phyloP scores from a whole-genome alignment of 2,113 vertebrate species.

The Stigmatopora argus region DNA sequence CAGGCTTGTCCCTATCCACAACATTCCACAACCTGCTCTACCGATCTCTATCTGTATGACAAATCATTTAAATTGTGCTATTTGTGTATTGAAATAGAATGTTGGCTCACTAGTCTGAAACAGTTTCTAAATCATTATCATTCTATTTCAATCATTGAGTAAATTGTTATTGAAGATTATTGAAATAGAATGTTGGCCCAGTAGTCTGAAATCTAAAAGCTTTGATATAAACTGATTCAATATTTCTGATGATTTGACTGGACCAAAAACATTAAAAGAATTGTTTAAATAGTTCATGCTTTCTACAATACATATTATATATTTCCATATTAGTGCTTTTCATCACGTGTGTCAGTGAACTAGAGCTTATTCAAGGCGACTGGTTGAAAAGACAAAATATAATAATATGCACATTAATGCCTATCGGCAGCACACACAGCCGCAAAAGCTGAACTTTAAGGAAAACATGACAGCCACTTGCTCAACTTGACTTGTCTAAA shows the following conservation, averaged over 20 bases:
- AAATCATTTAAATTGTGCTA: no score
- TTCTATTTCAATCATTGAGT: no score
- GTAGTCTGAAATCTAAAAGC: neutral
- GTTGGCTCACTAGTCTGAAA: no score
- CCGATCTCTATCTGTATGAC: no score
- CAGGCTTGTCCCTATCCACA: no score
- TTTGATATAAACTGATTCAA: neutral
- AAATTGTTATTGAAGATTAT: slow-evolving; percentile 4
- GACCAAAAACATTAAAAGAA: slow-evolving; percentile 16
- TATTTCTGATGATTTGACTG: slow-evolving; percentile 6
- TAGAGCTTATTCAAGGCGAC: neutral
- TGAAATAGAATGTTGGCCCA: slow-evolving; percentile 40
- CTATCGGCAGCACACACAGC: neutral
- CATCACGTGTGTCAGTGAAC: neutral
- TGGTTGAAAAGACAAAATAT: neutral
- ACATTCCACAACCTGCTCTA: no score
- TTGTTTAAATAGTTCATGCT: slow-evolving; percentile 4
- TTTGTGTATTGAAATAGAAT: no score
- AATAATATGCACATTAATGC: neutral
- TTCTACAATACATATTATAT: neutral
- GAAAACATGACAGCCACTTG: neutral
- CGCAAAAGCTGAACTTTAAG: neutral
- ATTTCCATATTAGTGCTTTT: neutral
- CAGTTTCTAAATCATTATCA: no score
- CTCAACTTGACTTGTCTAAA: neutral